A percentile compares a stretch with the other conserved stretches of the same genome.
phyloP scores from a whole-genome alignment of 2,113 vertebrate species.

The Gallinago paraguaiae region DNA sequence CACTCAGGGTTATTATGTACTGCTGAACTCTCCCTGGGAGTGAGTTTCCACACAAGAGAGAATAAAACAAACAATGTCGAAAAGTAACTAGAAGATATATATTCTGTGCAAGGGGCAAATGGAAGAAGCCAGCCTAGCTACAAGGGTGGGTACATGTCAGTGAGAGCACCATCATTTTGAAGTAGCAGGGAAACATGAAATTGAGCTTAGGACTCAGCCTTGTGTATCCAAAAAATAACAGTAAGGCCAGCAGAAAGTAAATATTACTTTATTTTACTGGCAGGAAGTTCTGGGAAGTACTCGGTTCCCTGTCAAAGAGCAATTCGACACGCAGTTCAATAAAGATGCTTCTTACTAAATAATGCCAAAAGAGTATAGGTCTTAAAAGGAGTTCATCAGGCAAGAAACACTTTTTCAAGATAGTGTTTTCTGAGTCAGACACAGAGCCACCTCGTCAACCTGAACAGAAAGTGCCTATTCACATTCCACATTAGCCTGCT shows the following conservation, averaged over 20 bases:
- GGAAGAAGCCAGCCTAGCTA: neutral
- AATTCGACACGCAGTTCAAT: neutral
- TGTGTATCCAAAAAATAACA: neutral
- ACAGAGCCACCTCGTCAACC: neutral
- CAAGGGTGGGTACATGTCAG: neutral
- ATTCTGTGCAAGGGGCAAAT: neutral
- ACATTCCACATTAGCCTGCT: neutral
- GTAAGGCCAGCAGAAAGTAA: neutral
- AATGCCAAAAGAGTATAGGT: neutral
- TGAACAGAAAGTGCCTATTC: neutral
- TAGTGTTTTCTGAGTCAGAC: neutral
- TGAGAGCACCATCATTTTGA: neutral
- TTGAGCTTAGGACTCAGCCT: neutral
- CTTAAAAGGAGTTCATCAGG: neutral
- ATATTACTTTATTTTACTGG: neutral
- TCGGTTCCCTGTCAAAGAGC: neutral
- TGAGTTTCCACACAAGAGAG: neutral
- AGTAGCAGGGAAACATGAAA: neutral
- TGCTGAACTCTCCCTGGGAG: neutral
- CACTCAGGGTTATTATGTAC: neutral
- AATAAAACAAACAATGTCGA: neutral
- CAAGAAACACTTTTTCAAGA: neutral
- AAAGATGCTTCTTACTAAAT: neutral
- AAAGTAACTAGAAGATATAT: neutral
- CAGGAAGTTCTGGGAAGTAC: neutral